Percentiles rank a stretch among this genome's conserved stretches.
phyloP scores from a whole-genome alignment of 2,888 invertebrate species.

The Stenotaenia linearis region DNA sequence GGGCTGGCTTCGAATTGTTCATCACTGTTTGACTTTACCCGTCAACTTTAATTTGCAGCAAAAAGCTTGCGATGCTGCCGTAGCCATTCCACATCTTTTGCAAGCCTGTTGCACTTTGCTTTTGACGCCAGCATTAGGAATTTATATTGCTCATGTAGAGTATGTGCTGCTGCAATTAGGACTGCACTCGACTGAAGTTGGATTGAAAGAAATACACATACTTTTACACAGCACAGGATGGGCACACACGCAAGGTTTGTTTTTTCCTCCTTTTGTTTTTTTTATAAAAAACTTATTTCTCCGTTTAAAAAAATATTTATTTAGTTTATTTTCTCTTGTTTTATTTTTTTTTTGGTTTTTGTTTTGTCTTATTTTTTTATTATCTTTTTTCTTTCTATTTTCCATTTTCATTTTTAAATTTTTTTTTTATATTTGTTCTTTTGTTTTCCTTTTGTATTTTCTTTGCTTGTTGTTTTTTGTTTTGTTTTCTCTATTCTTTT shows the following conservation, averaged over 20 bases:
- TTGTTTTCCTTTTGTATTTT: too few relatives aligned
- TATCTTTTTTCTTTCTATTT: too few relatives aligned
- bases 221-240: slow-evolving; percentile 41
- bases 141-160: slow-evolving; percentile 61
- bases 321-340: too few relatives aligned
- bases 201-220: slow-evolving; percentile 44
- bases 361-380: too few relatives aligned
- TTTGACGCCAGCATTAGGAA: slow-evolving; percentile 60
- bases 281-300: too few relatives aligned
- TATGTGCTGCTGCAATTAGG: slow-evolving; percentile 65
- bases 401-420: too few relatives aligned
- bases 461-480: too few relatives aligned
- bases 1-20: slow-evolving; percentile 76
- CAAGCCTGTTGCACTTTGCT: slow-evolving; percentile 66
- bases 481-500: too few relatives aligned
- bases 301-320: too few relatives aligned
- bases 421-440: too few relatives aligned
- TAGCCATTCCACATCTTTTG: slow-evolving; percentile 60
- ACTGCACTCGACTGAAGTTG: slow-evolving; percentile 56
- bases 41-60: slow-evolving; percentile 34
- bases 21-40: slow-evolving; percentile 63
- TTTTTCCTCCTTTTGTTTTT: too few relatives aligned
- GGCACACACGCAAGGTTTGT: slow-evolving; percentile 34
- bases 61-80: slow-evolving; percentile 53
- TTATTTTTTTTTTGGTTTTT: too few relatives aligned